These are phyloP conservation scores for Alligator mississippiensis DNA, from an alignment of 2,113 vertebrate genomes.

Conservation along the genomic window DNA sequence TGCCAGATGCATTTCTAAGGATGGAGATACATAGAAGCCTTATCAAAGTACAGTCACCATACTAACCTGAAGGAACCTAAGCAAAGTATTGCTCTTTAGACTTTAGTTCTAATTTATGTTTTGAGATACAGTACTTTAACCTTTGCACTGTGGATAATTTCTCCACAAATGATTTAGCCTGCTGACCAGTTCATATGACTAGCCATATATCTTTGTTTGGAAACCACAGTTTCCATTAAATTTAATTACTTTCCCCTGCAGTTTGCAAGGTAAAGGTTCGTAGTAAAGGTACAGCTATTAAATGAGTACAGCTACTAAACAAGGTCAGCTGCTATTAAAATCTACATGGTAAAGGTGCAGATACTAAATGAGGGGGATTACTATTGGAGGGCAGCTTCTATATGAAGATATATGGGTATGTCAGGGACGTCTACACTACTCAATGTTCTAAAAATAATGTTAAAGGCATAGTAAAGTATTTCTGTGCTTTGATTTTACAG, in stretches of 20 bases:
- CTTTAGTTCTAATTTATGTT: not conserved
- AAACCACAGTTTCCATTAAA: conserved; percentile 43
- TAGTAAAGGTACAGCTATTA: conserved; percentile 33
- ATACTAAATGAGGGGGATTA: conserved; percentile 52
- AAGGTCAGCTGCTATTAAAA: conserved; percentile 48
- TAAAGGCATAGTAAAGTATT: not conserved
- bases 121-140: conserved; percentile 38
- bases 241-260: conserved; percentile 33
- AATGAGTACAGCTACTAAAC: conserved; percentile 33
- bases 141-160: conserved; percentile 25
- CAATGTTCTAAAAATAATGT: not conserved
- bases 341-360: conserved; percentile 52
- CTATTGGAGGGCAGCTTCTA: conserved; percentile 7
- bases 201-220: conserved; percentile 41
- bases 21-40: not conserved
- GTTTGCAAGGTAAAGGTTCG: conserved; percentile 15
- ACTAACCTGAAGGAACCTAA: not conserved
- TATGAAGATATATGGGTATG: conserved; percentile 25
- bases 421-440: not conserved
- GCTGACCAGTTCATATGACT: conserved; percentile 2
- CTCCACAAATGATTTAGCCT: conserved; percentile 9
- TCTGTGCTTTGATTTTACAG: not conserved
- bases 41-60: not conserved
- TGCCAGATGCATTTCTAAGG: not conserved
- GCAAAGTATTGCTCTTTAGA: not conserved